Conservation (phyloP, 2,113 vertebrate genomes). For the Malurus melanocephalus region DNA sequence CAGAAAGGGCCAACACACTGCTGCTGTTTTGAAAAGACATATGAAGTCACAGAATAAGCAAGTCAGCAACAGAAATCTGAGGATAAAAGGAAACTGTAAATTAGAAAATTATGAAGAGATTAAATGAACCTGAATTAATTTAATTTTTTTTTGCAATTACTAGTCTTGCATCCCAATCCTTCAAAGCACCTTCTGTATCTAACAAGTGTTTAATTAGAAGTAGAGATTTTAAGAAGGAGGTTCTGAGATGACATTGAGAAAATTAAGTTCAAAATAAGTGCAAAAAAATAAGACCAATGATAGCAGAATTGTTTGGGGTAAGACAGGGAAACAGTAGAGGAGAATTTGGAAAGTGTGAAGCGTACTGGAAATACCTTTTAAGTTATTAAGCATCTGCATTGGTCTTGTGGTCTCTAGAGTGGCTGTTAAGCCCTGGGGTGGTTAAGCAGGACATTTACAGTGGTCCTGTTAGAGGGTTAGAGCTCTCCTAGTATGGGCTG, state of each 20-base stretch:
- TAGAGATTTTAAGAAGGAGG: not conserved
- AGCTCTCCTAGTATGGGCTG: not conserved
- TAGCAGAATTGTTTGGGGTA: not conserved
- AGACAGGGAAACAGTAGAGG: not conserved
- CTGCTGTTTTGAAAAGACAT: not conserved
- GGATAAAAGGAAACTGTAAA: not conserved
- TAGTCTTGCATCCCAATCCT: not conserved
- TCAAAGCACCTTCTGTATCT: not conserved
- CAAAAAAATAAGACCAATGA: not conserved
- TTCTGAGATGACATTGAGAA: not conserved
- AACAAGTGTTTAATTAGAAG: not conserved
- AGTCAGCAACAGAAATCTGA: not conserved
- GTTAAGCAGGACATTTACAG: not conserved
- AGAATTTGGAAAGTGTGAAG: conserved; percentile 11
- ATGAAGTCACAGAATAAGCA: not conserved
- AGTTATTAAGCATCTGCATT: not conserved
- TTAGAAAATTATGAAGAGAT: not conserved
- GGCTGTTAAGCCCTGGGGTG: not conserved
- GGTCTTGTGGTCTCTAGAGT: not conserved
- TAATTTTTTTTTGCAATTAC: not conserved
- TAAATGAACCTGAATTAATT: not conserved
- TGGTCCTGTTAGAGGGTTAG: not conserved
- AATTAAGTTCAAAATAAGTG: not conserved
- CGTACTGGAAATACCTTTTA: not conserved
- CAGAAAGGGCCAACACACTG: not conserved